A percentile compares a stretch with the other conserved stretches of the same genome.
Conservation (phyloP, 1,140 invertebrate genomes). For the Ectropis grisescens region DNA sequence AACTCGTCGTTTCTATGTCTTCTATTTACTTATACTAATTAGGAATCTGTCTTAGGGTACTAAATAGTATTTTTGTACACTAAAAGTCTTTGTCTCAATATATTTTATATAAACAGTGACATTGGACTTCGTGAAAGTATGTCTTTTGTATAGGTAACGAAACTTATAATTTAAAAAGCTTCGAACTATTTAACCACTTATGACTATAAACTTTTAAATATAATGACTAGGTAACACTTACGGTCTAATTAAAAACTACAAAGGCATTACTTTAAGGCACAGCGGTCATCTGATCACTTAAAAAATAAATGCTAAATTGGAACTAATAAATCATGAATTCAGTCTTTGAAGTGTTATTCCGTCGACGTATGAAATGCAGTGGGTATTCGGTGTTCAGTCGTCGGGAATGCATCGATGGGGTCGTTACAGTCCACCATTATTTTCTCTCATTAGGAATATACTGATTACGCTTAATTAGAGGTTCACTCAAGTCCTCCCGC, state of each 20-base stretch:
- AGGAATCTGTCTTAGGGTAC: constrained; percentile 62
- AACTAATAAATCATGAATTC: constrained; percentile 47
- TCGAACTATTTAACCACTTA: no score
- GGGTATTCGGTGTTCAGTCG: constrained; percentile 38
- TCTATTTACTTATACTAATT: constrained; percentile 65
- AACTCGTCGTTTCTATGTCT: constrained; percentile 33
- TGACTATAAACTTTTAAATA: no score
- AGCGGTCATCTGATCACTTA: constrained; percentile 46
- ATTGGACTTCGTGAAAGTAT: no score
- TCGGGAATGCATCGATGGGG: constrained; percentile 60
- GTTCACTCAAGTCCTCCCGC: constrained; percentile 50
- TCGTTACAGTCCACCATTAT: constrained; percentile 65
- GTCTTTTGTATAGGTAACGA: no score
- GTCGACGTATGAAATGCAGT: constrained; percentile 49
- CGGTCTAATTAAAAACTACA: constrained; percentile 30
- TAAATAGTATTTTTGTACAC: constrained; percentile 45
- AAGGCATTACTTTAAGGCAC: constrained; percentile 54
- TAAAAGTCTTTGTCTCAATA: constrained; percentile 58
- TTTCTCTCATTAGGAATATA: constrained; percentile 67
- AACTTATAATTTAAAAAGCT: no score
- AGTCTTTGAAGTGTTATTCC: constrained; percentile 57
- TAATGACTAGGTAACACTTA: constrained; percentile 64
- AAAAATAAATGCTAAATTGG: constrained; percentile 56
- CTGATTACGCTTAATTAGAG: constrained; percentile 68
- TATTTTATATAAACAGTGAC: no score